Conservation (phyloP, 2,113 vertebrate species). For the Antigone vipio region DNA sequence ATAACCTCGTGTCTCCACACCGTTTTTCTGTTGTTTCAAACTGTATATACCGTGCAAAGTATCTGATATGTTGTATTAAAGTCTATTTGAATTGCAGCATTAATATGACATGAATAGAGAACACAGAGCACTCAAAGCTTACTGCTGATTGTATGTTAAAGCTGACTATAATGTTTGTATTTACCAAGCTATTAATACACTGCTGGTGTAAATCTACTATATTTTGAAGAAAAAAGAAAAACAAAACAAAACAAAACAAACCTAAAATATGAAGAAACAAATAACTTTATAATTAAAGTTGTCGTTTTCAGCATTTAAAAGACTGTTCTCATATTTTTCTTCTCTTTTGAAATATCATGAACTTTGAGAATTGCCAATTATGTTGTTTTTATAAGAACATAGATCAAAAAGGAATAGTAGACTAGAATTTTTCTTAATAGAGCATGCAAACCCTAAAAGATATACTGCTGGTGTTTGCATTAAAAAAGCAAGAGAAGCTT, state of each 20-base stretch:
- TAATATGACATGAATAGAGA: neutral
- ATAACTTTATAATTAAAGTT: conserved; percentile 49
- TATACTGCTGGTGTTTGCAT: neutral
- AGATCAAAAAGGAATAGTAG: neutral
- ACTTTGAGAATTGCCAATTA: neutral
- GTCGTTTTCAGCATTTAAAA: conserved; percentile 23
- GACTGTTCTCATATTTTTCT: neutral
- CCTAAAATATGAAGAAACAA: neutral
- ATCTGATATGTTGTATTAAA: neutral
- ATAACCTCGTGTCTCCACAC: neutral
- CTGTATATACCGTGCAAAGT: neutral
- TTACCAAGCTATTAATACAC: conserved; percentile 27
- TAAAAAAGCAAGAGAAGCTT: neutral
- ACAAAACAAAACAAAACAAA: neutral
- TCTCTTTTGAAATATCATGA: neutral
- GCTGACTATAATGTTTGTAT: neutral
- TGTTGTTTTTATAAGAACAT: neutral
- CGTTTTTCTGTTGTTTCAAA: neutral
- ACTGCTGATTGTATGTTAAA: neutral
- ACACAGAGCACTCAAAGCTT: neutral
- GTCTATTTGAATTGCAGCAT: neutral
- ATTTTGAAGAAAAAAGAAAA: neutral
- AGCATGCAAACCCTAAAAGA: neutral
- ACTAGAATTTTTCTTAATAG: neutral
- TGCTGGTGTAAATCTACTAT: neutral